phyloP scores from a whole-genome alignment of 2,113 vertebrate species.

The Miniopterus natalensis region DNA sequence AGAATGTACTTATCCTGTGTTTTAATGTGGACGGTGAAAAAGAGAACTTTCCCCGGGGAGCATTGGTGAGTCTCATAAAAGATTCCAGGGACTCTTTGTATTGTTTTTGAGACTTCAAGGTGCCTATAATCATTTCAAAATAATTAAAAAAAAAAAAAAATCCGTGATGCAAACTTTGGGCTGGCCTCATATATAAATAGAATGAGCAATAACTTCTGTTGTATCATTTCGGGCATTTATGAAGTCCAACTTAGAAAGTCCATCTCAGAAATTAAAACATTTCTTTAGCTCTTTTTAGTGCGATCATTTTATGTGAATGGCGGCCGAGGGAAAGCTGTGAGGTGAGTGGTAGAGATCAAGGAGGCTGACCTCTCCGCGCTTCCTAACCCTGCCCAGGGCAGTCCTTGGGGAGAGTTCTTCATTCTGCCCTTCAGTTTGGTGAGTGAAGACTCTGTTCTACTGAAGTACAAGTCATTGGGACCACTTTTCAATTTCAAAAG shows the following conservation, averaged over 20 bases:
- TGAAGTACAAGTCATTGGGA: neutral
- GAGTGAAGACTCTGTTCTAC: neutral
- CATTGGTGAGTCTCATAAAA: neutral
- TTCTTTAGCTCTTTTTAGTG: neutral
- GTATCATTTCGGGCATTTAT: neutral
- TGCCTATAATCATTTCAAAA: constrained; percentile 49
- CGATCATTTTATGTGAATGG: neutral
- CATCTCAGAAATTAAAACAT: neutral
- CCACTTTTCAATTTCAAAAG: constrained; percentile 30
- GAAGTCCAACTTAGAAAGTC: neutral
- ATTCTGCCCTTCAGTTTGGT: neutral
- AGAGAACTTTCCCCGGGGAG: neutral
- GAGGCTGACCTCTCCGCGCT: neutral
- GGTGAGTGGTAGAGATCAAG: neutral
- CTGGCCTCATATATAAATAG: neutral
- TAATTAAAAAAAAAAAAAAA: neutral
- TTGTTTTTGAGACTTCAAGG: neutral
- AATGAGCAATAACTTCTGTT: neutral
- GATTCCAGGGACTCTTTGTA: neutral
- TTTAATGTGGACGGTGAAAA: constrained; percentile 19
- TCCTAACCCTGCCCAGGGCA: neutral
- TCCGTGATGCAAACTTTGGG: neutral
- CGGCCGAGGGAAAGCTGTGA: neutral
- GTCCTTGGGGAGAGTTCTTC: neutral
- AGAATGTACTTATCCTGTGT: constrained; percentile 46